Percentiles rank a stretch among this genome's conserved stretches.
phyloP scores from a whole-genome alignment of 2,888 invertebrate genomes.

The Carabus problematicus region DNA sequence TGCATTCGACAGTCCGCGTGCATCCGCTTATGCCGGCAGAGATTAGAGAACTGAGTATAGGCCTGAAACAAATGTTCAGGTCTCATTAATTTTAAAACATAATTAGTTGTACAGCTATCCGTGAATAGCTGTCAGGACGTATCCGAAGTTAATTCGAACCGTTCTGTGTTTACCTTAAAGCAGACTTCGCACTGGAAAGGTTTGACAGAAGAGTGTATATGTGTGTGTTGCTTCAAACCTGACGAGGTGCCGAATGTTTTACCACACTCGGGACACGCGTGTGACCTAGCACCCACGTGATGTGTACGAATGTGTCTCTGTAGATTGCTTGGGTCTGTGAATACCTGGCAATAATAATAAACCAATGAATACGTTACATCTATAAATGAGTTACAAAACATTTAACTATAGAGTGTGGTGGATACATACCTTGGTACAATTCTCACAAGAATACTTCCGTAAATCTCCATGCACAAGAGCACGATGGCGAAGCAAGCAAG shows the following conservation, averaged over 20 bases:
- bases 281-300: slow-evolving; percentile 94
- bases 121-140: not conserved
- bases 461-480: slow-evolving; percentile 81
- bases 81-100: slow-evolving; percentile 36
- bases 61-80: slow-evolving; percentile 66
- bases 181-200: slow-evolving; percentile 98
- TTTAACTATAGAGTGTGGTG: not conserved
- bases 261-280: slow-evolving; percentile 98
- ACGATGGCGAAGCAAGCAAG: slow-evolving; percentile 82
- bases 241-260: slow-evolving; percentile 98
- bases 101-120: not conserved
- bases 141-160: slow-evolving; percentile 29
- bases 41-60: slow-evolving; percentile 98
- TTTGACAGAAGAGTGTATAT: slow-evolving; percentile 98
- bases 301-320: slow-evolving; percentile 95
- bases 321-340: slow-evolving; percentile 95
- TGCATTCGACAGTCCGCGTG: slow-evolving; percentile 94
- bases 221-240: slow-evolving; percentile 98
- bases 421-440: slow-evolving; percentile 78
- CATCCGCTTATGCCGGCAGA: slow-evolving; percentile 99
- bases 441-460: slow-evolving; percentile 91
- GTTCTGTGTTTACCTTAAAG: slow-evolving; percentile 72
- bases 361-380: not conserved
- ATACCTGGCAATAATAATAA: slow-evolving; percentile 54
- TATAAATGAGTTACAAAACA: no score